phyloP scores from a whole-genome alignment of 2,797 vertebrate genomes.

The Typhlichthys eigenmanni region DNA sequence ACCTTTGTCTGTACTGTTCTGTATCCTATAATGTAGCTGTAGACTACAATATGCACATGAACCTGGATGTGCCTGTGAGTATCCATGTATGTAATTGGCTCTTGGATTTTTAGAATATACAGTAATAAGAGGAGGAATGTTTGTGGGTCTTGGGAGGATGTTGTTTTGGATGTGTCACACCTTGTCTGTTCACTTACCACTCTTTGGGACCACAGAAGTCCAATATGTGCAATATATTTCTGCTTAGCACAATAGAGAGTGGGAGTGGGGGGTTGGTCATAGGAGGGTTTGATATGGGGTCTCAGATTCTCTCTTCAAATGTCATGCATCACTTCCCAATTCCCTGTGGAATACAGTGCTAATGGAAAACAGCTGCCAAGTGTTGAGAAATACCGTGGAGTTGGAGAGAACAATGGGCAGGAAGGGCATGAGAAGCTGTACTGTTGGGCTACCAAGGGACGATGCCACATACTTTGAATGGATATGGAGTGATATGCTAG shows the following conservation, averaged over 20 bases:
- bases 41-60: no score
- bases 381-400: conserved; percentile 47
- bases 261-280: conserved; percentile 25
- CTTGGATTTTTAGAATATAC: background rate
- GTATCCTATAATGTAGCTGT: no score
- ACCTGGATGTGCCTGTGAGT: conserved; percentile 1
- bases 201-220: no score
- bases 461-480: background rate
- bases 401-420: conserved; percentile 29
- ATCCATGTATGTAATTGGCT: background rate
- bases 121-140: background rate
- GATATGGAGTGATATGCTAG: background rate
- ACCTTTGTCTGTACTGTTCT: background rate
- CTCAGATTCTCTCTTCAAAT: conserved; percentile 45
- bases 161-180: no score
- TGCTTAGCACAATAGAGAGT: background rate
- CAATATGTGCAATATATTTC: no score
- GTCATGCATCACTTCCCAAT: conserved; percentile 39
- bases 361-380: conserved; percentile 66
- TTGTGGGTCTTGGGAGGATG: no score
- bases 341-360: conserved; percentile 44
- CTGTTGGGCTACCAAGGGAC: background rate
- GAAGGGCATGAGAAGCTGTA: conserved; percentile 27
- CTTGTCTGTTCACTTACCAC: no score
- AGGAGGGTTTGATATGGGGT: conserved; percentile 29